Evolutionary conservation across 1,140 invertebrate genomes (phyloP).

Genomic region (Drepana arcuata): DNA sequence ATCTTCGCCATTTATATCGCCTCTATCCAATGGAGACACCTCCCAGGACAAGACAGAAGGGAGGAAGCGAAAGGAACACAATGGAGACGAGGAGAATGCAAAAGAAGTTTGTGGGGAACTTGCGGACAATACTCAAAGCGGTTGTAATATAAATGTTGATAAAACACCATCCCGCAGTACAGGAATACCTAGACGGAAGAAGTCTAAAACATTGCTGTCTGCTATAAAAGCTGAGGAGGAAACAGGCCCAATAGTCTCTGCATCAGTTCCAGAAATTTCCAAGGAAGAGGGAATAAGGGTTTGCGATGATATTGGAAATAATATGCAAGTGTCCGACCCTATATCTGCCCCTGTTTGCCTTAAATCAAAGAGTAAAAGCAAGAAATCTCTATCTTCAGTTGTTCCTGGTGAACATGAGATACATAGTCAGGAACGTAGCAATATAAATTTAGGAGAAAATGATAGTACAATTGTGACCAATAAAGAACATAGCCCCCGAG

Average conservation of each 20-base stretch:
- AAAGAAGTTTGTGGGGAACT: too few species aligned
- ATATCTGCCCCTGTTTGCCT: slow-evolving; percentile 16
- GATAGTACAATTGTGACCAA: too few species aligned
- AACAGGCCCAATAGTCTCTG: too few species aligned
- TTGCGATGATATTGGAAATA: slow-evolving; percentile 6
- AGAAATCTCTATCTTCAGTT: background rate
- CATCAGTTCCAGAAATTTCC: too few species aligned
- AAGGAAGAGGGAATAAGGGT: too few species aligned
- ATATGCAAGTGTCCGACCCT: too few species aligned
- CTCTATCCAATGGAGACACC: slow-evolving; percentile 19
- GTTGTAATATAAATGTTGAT: too few species aligned
- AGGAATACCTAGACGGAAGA: slow-evolving; percentile 27
- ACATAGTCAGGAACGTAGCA: too few species aligned
- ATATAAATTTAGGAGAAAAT: too few species aligned
- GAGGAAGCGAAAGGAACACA: slow-evolving; percentile 23
- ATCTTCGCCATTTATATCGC: slow-evolving; percentile 51
- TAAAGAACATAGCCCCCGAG: slow-evolving; percentile 26
- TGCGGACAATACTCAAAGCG: too few species aligned
- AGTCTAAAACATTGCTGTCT: slow-evolving; percentile 30
- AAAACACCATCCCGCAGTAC: slow-evolving; percentile 24
- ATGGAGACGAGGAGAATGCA: slow-evolving; percentile 5
- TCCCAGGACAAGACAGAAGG: slow-evolving; percentile 15
- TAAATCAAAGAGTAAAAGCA: slow-evolving; percentile 24
- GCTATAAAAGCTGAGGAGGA: slow-evolving; percentile 9
- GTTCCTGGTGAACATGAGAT: background rate